A percentile compares a stretch with the other conserved stretches of the same genome.
Conservation (phyloP, 2,113 vertebrate species). For the Salvelinus fontinalis region DNA sequence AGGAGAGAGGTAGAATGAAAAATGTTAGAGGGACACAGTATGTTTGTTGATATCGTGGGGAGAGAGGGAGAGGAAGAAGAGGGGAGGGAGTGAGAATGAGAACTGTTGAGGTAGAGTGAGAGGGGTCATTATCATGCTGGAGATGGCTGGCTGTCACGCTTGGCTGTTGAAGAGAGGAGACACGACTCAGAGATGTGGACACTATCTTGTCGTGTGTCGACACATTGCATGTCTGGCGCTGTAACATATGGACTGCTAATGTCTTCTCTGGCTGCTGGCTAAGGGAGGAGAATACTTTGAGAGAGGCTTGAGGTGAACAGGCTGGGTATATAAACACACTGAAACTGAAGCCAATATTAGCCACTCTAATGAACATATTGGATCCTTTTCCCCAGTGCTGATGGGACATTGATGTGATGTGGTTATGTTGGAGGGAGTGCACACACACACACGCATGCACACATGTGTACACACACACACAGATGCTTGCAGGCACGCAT, state of each 20-base stretch:
- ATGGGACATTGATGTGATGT: too few relatives aligned
- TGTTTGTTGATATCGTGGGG: neutral
- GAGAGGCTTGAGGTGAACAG: slow-evolving; percentile 1
- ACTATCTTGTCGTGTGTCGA: slow-evolving; percentile 56
- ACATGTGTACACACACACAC: neutral
- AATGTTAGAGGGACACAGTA: too few relatives aligned
- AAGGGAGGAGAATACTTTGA: neutral
- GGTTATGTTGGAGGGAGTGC: neutral
- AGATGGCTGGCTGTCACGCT: slow-evolving; percentile 38
- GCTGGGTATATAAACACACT: neutral
- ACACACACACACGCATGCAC: neutral
- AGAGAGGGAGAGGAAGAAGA: neutral
- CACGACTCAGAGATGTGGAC: slow-evolving; percentile 20
- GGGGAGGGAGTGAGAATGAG: neutral
- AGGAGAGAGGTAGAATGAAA: neutral
- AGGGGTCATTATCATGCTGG: slow-evolving; percentile 27
- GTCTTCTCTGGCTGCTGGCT: slow-evolving; percentile 29
- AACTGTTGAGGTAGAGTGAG: neutral
- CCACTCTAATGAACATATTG: neutral
- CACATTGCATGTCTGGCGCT: slow-evolving; percentile 46
- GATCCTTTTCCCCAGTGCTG: too few relatives aligned
- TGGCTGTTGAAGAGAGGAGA: slow-evolving; percentile 41
- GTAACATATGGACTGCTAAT: slow-evolving; percentile 53
- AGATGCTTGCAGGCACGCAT: neutral
- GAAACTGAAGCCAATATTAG: neutral